Evolutionary conservation across 1,140 invertebrate species (phyloP).

Genomic region (Acromyrmex heyeri): DNA sequence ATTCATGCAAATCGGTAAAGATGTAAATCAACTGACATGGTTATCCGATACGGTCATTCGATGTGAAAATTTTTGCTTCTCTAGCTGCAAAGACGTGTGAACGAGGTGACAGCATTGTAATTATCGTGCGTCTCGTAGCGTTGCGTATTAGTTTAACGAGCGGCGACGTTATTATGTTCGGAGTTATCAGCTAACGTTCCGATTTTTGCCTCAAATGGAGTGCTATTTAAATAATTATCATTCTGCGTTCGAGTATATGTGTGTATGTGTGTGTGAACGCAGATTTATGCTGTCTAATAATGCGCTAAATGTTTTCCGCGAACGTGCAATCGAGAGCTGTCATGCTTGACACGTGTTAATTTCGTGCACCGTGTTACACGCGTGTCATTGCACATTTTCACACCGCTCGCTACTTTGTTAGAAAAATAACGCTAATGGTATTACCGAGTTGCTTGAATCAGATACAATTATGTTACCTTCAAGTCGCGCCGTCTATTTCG

Average conservation of each 20-base stretch:
- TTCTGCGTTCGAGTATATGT: not conserved
- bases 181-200: slow-evolving; percentile 30
- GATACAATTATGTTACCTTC: not conserved
- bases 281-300: slow-evolving; percentile 64
- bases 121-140: slow-evolving; percentile 51
- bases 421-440: not conserved
- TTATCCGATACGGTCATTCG: not conserved
- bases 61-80: slow-evolving; percentile 43
- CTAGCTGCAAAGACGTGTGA: not conserved
- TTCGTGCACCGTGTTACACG: slow-evolving; percentile 5
- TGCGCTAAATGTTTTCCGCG: slow-evolving; percentile 45
- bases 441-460: slow-evolving; percentile 9
- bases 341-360: slow-evolving; percentile 36
- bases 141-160: slow-evolving; percentile 74
- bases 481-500: not conserved
- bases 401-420: not conserved
- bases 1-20: slow-evolving; percentile 2
- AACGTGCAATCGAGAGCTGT: slow-evolving; percentile 33
- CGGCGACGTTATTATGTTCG: slow-evolving; percentile 62
- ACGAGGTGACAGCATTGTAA: slow-evolving; percentile 47
- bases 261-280: not conserved
- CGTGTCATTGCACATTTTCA: not conserved
- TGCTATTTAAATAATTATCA: slow-evolving; percentile 65
- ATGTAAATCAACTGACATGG: slow-evolving; percentile 12
- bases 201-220: slow-evolving; percentile 30